Conservation (phyloP, 1,140 invertebrate genomes). For the Zaprionus nigranus region DNA sequence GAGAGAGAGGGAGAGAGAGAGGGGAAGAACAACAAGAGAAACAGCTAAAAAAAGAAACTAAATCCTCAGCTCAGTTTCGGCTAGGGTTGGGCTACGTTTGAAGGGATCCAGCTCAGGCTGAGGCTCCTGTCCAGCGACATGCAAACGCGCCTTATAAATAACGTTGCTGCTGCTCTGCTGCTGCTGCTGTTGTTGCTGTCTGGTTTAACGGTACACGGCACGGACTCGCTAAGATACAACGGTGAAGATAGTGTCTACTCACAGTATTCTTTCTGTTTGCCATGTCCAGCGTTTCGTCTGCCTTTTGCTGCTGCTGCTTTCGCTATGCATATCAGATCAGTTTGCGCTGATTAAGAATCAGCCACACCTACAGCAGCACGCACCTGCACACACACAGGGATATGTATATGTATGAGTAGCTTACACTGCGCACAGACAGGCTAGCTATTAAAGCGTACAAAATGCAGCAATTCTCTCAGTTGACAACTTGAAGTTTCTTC, state of each 20-base stretch:
- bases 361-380: constrained; percentile 42
- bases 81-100: constrained; percentile 51
- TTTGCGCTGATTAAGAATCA: constrained; percentile 78
- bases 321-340: constrained; percentile 75
- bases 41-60: constrained; percentile 40
- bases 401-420: too few species aligned
- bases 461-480: constrained; percentile 26
- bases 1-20: constrained; percentile 43
- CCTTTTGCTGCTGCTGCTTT: constrained; percentile 20
- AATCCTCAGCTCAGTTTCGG: constrained; percentile 29
- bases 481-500: constrained; percentile 47
- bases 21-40: constrained; percentile 33
- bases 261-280: constrained; percentile 40
- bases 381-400: background rate
- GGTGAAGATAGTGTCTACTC: constrained; percentile 54
- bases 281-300: constrained; percentile 51
- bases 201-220: constrained; percentile 57
- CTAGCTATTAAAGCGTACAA: background rate
- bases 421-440: background rate
- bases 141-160: constrained; percentile 77
- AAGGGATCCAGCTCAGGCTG: constrained; percentile 42
- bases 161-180: constrained; percentile 35
- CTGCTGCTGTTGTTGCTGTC: constrained; percentile 38
- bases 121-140: constrained; percentile 71
- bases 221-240: constrained; percentile 53